Percentiles rank a stretch among this genome's conserved stretches.
Evolutionary conservation across 2,113 vertebrate species (phyloP).

Genomic region (Dasyurus viverrinus): DNA sequence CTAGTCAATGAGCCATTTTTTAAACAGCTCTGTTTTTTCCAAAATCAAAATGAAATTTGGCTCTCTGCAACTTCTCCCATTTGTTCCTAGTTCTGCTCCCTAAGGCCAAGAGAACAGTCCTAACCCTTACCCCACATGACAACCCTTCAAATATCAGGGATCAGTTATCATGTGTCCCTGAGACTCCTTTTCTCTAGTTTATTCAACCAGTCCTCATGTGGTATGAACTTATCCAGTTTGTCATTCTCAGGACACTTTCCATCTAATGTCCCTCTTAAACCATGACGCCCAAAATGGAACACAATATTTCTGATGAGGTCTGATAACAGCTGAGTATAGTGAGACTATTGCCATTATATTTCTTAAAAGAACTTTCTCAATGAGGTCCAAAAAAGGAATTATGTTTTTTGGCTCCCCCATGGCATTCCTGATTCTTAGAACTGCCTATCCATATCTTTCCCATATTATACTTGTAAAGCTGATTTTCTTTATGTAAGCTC

Average conservation of each 20-base stretch:
- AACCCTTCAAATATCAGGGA: not conserved
- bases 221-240: not conserved
- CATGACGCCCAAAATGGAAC: no score
- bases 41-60: not conserved
- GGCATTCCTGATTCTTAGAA: not conserved
- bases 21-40: not conserved
- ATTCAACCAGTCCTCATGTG: no score
- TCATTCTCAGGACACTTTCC: not conserved
- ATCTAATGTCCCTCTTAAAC: not conserved
- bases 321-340: not conserved
- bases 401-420: not conserved
- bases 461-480: not conserved
- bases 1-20: not conserved
- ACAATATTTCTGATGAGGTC: no score
- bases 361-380: not conserved
- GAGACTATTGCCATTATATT: not conserved
- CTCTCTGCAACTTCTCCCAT: not conserved
- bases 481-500: not conserved
- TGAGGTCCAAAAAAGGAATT: not conserved
- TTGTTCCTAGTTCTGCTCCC: not conserved
- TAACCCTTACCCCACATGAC: not conserved
- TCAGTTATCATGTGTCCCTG: not conserved
- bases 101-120: not conserved
- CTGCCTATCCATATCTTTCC: not conserved
- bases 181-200: not conserved